These are phyloP conservation scores for Pluvialis apricaria DNA, from an alignment of 2,113 vertebrate genomes.

Conservation along the genomic window DNA sequence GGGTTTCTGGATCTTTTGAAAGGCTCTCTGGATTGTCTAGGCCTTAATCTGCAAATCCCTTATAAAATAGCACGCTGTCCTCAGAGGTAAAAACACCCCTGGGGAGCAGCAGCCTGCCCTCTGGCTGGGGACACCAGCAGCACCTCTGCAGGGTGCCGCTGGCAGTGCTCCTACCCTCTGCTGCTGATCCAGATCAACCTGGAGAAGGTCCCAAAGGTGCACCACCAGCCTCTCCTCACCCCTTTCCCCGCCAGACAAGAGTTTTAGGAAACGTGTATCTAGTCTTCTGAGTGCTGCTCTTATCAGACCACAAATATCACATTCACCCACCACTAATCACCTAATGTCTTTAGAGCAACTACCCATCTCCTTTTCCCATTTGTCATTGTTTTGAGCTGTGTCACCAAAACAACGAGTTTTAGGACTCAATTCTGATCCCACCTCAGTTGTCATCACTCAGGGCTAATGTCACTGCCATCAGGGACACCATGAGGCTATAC, in stretches of 20 bases:
- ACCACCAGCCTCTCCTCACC: accelerated
- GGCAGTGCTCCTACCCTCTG: neutral
- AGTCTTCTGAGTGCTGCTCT: neutral
- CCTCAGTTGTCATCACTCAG: neutral
- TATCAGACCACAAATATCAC: neutral
- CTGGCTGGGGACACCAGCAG: neutral
- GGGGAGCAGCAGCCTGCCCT: neutral
- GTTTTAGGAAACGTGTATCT: neutral
- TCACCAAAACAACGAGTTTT: neutral
- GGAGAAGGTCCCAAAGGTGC: neutral
- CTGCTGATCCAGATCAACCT: neutral
- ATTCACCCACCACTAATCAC: neutral
- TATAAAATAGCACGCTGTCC: neutral
- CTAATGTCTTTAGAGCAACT: neutral
- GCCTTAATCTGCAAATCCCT: neutral
- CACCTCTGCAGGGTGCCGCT: neutral
- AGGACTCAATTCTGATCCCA: neutral
- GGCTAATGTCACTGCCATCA: neutral
- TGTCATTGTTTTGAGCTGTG: neutral
- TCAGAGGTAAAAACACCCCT: neutral
- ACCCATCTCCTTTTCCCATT: neutral
- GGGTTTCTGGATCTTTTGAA: conserved; percentile 27
- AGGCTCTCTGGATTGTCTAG: neutral
- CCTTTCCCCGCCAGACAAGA: neutral
- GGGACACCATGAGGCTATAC: neutral